phyloP scores from a whole-genome alignment of 2,888 invertebrate genomes.

The Protonemura montana region DNA sequence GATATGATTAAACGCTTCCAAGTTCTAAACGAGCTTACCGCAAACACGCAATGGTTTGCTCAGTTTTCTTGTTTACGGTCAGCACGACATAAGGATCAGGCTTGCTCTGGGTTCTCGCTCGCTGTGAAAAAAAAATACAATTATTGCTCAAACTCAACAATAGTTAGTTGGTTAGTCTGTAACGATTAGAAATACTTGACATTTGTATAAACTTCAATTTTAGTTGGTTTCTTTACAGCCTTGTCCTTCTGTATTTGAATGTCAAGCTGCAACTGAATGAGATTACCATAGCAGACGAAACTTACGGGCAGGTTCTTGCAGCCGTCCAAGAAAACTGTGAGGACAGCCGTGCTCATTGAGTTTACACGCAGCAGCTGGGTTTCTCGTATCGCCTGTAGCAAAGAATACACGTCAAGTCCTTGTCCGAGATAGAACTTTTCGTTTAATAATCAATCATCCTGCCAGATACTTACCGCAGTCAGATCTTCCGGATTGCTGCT shows the following conservation, averaged over 20 bases:
- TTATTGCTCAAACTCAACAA: constrained; percentile 34
- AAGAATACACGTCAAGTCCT: too few relatives aligned
- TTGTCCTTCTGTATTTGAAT: too few relatives aligned
- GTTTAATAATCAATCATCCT: too few relatives aligned
- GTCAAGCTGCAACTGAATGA: too few relatives aligned
- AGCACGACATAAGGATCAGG: constrained; percentile 88
- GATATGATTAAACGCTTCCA: too few relatives aligned
- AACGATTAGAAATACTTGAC: too few relatives aligned
- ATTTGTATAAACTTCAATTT: too few relatives aligned
- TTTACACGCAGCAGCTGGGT: constrained; percentile 77
- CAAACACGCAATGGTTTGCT: constrained; percentile 72
- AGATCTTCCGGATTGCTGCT: constrained; percentile 75
- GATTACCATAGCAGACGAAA: constrained; percentile 49
- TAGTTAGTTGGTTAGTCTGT: neutral
- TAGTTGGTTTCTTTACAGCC: too few relatives aligned
- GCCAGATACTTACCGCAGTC: constrained; percentile 75
- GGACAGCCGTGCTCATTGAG: constrained; percentile 76
- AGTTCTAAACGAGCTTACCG: neutral
- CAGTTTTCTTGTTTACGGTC: constrained; percentile 78
- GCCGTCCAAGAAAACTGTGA: constrained; percentile 91
- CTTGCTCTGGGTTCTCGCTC: constrained; percentile 71
- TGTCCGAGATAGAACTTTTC: neutral
- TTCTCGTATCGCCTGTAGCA: constrained; percentile 73
- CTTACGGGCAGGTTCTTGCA: constrained; percentile 90
- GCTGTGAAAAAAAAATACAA: too few relatives aligned